Percentiles rank a stretch among this genome's conserved stretches.
Conservation (phyloP, 2,888 invertebrate genomes). For the Druceiella hillmani region DNA sequence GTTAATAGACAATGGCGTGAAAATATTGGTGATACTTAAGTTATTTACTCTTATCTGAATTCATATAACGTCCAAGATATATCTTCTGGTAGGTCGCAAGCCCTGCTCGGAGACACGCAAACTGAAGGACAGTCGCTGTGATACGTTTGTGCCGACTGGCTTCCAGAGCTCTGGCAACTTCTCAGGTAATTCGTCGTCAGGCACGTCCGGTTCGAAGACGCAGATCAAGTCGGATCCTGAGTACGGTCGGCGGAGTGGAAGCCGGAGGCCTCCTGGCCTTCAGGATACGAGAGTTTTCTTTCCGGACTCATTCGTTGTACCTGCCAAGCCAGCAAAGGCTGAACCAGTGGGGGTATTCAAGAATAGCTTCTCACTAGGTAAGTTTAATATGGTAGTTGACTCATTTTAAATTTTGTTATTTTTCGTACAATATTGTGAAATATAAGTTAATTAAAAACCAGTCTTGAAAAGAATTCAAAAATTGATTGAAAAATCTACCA, state of each 20-base stretch:
- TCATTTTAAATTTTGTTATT: too few relatives aligned
- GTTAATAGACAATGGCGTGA: neutral
- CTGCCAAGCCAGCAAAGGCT: constrained; percentile 25
- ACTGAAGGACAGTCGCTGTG: constrained; percentile 35
- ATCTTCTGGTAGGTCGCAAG: constrained; percentile 39
- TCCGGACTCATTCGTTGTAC: constrained; percentile 48
- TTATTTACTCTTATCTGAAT: too few relatives aligned
- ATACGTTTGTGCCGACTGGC: constrained; percentile 32
- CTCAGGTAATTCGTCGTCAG: constrained; percentile 46
- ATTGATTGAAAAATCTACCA: too few relatives aligned
- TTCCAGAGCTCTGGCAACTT: constrained; percentile 41
- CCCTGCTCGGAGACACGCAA: constrained; percentile 37
- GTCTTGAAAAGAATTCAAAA: too few relatives aligned
- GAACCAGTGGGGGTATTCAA: constrained; percentile 21
- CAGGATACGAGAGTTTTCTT: constrained; percentile 48
- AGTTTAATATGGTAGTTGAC: too few relatives aligned
- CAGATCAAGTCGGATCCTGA: constrained; percentile 35
- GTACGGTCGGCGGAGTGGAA: constrained; percentile 10
- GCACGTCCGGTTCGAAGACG: constrained; percentile 46
- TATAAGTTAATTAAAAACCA: too few relatives aligned
- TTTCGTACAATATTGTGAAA: too few relatives aligned
- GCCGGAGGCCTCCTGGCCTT: constrained; percentile 35
- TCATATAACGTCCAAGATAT: neutral
- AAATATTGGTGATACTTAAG: too few relatives aligned
- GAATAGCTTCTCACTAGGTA: constrained; percentile 17